phyloP scores from a whole-genome alignment of 2,888 invertebrate species.

The Noctua janthina region DNA sequence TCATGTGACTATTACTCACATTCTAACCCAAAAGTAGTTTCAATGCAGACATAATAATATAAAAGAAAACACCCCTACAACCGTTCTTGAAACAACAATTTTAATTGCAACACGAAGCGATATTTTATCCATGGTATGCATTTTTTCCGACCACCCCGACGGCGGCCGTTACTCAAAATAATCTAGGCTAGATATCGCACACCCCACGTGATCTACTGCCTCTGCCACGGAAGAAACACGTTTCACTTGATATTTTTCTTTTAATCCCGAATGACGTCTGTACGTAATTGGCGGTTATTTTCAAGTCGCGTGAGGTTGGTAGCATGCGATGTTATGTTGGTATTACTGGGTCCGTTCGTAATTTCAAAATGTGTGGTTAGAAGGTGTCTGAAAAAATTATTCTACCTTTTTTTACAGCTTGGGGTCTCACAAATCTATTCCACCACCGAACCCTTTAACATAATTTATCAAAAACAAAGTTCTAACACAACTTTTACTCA shows the following conservation, averaged over 20 bases:
- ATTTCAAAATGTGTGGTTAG: constrained; percentile 14
- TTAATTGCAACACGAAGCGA: constrained; percentile 87
- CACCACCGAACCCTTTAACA: background rate
- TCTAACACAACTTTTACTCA: constrained; percentile 2
- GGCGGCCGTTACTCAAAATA: constrained; percentile 87
- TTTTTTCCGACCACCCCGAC: constrained; percentile 76
- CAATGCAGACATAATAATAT: constrained; percentile 26
- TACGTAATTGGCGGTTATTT: constrained; percentile 72
- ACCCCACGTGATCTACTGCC: constrained; percentile 83
- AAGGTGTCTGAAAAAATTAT: background rate
- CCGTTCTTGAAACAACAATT: constrained; percentile 74
- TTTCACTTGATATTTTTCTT: constrained; percentile 75
- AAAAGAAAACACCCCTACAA: constrained; percentile 49
- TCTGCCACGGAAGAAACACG: constrained; percentile 81
- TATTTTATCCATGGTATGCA: constrained; percentile 85
- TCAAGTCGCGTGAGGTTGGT: constrained; percentile 75
- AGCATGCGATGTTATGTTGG: constrained; percentile 65
- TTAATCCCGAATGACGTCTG: constrained; percentile 82
- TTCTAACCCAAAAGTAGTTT: constrained; percentile 24
- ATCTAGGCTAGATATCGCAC: constrained; percentile 88
- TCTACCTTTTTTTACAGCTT: background rate
- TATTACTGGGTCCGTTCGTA: constrained; percentile 29
- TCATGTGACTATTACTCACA: background rate
- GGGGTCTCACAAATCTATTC: background rate
- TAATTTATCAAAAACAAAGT: background rate